A percentile compares a stretch with the other conserved stretches of the same genome.
phyloP scores from a whole-genome alignment of 2,888 invertebrate genomes.

The Auanema freiburgensis region DNA sequence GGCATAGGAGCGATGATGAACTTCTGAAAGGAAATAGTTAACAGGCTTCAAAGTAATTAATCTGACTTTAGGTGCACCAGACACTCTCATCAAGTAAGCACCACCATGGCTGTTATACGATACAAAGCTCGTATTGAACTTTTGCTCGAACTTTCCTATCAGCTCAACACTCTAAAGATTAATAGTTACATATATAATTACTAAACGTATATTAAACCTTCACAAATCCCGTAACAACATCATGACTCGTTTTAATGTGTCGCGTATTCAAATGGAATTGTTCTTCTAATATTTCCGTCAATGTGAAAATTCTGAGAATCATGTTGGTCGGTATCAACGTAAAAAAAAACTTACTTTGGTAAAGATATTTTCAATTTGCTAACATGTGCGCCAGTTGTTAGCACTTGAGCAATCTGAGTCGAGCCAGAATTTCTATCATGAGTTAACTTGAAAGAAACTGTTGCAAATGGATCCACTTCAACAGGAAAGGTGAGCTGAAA shows the following conservation, averaged over 20 bases:
- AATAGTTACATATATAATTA: too few relatives aligned
- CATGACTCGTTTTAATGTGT: slow-evolving; percentile 9
- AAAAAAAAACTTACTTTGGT: slow-evolving; percentile 8
- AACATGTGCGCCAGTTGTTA: not conserved
- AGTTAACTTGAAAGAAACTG: slow-evolving; percentile 19
- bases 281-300: slow-evolving; percentile 2
- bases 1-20: slow-evolving; percentile 11
- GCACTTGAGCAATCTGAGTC: slow-evolving; percentile 24
- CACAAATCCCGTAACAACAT: slow-evolving; percentile 13
- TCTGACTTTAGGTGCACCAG: slow-evolving; percentile 1
- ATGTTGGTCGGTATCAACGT: not conserved
- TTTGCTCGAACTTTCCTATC: not conserved
- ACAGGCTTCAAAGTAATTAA: not conserved
- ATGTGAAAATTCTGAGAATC: slow-evolving; percentile 5
- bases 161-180: not conserved
- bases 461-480: slow-evolving; percentile 28
- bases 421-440: slow-evolving; percentile 17
- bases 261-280: slow-evolving; percentile 8
- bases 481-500: slow-evolving; percentile 35
- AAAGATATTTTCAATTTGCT: slow-evolving; percentile 10
- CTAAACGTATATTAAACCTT: too few relatives aligned
- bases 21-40: slow-evolving; percentile 3
- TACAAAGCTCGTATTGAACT: too few relatives aligned
- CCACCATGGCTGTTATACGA: slow-evolving; percentile 25
- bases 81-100: slow-evolving; percentile 40